These are phyloP conservation scores for Torymus auratus DNA, from an alignment of 2,888 invertebrate species.

Conservation along the genomic window DNA sequence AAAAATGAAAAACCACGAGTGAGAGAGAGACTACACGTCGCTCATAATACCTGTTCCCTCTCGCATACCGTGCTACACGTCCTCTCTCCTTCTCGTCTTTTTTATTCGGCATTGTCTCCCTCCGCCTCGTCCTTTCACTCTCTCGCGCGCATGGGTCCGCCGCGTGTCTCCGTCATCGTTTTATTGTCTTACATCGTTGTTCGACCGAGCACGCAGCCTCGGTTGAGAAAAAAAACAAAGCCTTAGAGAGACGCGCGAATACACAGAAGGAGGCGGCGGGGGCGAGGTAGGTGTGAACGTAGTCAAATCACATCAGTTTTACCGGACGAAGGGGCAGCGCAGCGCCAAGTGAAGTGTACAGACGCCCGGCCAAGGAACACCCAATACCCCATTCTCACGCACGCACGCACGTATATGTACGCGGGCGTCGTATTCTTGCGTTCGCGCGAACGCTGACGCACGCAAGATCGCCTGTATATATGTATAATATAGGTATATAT, in stretches of 20 bases:
- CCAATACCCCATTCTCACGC: constrained; percentile 65
- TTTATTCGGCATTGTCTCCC: constrained; percentile 59
- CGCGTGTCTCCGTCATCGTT: constrained; percentile 27
- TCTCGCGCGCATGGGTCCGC: background rate
- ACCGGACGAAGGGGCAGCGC: constrained; percentile 36
- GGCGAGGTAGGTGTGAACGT: constrained; percentile 70
- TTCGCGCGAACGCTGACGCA: constrained; percentile 10
- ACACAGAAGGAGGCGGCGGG: constrained; percentile 16
- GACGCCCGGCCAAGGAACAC: constrained; percentile 45
- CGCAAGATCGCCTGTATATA: background rate
- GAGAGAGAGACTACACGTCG: constrained; percentile 42
- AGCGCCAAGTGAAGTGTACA: constrained; percentile 6
- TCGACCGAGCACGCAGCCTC: constrained; percentile 50
- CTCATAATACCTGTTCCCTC: constrained; percentile 57
- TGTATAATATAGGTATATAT: constrained; percentile 19
- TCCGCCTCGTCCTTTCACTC: constrained; percentile 43
- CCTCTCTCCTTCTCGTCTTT: constrained; percentile 33
- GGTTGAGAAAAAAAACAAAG: constrained; percentile 15
- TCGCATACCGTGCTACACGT: constrained; percentile 45
- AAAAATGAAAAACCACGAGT: constrained; percentile 63
- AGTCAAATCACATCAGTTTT: constrained; percentile 73
- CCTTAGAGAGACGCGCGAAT: background rate
- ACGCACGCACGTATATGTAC: constrained; percentile 36
- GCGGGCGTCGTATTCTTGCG: constrained; percentile 54
- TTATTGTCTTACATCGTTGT: constrained; percentile 54